phyloP scores from a whole-genome alignment of 2,113 vertebrate genomes.

The Ophiodon elongatus region DNA sequence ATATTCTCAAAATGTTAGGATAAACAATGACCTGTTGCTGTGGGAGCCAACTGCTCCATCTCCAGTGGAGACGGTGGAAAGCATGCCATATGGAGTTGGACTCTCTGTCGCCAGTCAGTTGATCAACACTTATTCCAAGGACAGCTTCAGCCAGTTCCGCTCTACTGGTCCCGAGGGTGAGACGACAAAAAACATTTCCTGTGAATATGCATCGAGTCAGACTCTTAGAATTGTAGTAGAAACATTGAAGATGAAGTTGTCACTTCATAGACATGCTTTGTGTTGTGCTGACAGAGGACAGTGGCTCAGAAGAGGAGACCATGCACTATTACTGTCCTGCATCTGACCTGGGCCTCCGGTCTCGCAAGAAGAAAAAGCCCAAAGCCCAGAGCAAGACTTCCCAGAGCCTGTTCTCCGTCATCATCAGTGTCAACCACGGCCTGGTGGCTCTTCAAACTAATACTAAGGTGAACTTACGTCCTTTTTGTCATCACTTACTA shows the following conservation, averaged over 20 bases:
- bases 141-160: slow-evolving; percentile 93
- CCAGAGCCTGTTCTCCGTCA: slow-evolving; percentile 93
- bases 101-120: slow-evolving; percentile 98
- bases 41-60: slow-evolving; percentile 99
- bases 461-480: slow-evolving; percentile 85
- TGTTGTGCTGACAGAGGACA: slow-evolving; percentile 88
- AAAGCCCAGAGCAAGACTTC: slow-evolving; percentile 91
- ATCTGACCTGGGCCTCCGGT: slow-evolving; percentile 88
- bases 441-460: slow-evolving; percentile 91
- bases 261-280: neutral
- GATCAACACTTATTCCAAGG: slow-evolving; percentile 95
- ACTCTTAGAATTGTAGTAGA: neutral
- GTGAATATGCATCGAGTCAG: neutral
- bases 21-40: slow-evolving; percentile 95
- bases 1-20: slow-evolving; percentile 85
- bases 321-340: slow-evolving; percentile 89
- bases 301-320: slow-evolving; percentile 96
- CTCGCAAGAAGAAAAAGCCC: slow-evolving; percentile 91
- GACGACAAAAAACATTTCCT: neutral
- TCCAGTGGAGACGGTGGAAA: slow-evolving; percentile 97
- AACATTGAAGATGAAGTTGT: neutral
- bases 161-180: slow-evolving; percentile 92
- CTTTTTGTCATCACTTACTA: neutral
- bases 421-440: slow-evolving; percentile 91
- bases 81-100: slow-evolving; percentile 93